Percentiles rank a stretch among this genome's conserved stretches.
Evolutionary conservation across 2,113 vertebrate genomes (phyloP).

Genomic region (Rhinolophus sinicus): DNA sequence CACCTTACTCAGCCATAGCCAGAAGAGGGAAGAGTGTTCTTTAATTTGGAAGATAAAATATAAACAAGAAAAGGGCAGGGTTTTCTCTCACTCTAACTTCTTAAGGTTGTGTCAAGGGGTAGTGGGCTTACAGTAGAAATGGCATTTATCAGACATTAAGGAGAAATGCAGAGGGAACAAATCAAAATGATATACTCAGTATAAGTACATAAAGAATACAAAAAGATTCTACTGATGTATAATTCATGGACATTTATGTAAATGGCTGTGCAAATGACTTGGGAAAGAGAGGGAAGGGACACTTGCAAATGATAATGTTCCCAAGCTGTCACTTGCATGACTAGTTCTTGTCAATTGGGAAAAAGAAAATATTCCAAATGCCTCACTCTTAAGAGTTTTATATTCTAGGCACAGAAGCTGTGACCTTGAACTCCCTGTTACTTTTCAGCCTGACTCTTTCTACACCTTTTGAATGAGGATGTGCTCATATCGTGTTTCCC

Average conservation of each 20-base stretch:
- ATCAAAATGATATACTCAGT: constrained; percentile 11
- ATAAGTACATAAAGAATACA: not conserved
- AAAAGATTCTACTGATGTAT: not conserved
- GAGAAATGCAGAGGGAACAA: not conserved
- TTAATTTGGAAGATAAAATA: not conserved
- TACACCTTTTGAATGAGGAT: not conserved
- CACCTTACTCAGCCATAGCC: not conserved
- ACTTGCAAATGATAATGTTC: constrained; percentile 45
- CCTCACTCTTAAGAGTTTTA: constrained; percentile 39
- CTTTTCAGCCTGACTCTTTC: not conserved
- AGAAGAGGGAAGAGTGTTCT: not conserved
- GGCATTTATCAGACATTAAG: not conserved
- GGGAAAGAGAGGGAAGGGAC: not conserved
- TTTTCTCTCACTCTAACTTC: not conserved
- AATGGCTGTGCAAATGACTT: not conserved
- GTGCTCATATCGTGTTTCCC: too few relatives aligned
- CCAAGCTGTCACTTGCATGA: constrained; percentile 65
- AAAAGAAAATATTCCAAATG: constrained; percentile 46
- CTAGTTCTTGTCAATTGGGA: constrained; percentile 49
- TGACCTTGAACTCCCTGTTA: constrained; percentile 11
- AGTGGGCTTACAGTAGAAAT: not conserved
- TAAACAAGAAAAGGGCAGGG: not conserved
- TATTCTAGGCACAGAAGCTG: not conserved
- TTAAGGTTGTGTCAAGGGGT: not conserved
- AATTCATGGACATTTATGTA: constrained; percentile 33